A percentile compares a stretch with the other conserved stretches of the same genome.
phyloP scores from a whole-genome alignment of 2,888 invertebrate genomes.

The Conchocele bisecta region DNA sequence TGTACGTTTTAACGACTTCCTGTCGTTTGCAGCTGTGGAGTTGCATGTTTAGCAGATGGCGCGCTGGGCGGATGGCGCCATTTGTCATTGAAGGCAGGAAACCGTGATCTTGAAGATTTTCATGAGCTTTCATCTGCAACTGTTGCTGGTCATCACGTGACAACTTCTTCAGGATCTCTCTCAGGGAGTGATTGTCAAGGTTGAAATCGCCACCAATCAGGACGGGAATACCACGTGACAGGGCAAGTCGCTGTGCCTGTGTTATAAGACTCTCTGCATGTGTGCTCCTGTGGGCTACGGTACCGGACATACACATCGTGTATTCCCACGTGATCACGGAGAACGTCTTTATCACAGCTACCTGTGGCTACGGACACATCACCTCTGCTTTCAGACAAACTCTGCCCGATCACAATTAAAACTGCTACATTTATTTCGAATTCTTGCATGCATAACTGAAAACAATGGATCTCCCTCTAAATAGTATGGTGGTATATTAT shows the following conservation, averaged over 20 bases:
- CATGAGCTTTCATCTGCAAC: no score
- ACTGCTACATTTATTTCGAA: no score
- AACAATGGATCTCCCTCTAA: no score
- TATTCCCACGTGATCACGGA: conserved; percentile 3
- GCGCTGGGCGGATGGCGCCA: no score
- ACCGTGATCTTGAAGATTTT: no score
- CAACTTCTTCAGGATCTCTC: conserved; percentile 3
- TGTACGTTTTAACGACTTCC: no score
- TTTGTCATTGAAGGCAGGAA: no score
- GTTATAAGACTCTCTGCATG: background rate
- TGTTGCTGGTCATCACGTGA: no score
- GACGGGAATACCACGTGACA: background rate
- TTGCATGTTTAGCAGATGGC: no score
- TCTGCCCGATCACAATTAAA: background rate
- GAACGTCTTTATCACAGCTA: background rate
- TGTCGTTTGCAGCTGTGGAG: no score
- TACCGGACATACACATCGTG: background rate
- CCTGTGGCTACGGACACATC: background rate
- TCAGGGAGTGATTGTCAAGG: background rate
- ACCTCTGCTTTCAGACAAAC: background rate
- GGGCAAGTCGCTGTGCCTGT: background rate
- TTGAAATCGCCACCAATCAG: conserved; percentile 4
- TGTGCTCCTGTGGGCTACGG: background rate
- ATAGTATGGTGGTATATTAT: no score
- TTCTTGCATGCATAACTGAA: no score